Evolutionary conservation across 2,888 invertebrate genomes (phyloP).

Genomic region (Podabrus alpinus): DNA sequence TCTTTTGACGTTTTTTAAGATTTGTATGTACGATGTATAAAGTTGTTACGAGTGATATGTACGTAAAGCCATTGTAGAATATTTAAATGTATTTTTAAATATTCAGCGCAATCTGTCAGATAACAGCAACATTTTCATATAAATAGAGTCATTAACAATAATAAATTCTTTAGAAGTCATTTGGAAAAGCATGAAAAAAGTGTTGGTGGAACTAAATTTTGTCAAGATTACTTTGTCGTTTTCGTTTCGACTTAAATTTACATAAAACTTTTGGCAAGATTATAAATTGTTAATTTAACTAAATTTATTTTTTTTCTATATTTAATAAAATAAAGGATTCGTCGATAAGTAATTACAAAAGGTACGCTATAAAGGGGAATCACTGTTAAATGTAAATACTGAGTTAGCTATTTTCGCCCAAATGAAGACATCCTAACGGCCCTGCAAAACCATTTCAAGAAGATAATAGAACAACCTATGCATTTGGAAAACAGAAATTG

Average conservation of each 20-base stretch:
- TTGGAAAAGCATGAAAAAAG: background rate
- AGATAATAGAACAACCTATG: background rate
- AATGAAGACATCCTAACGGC: background rate
- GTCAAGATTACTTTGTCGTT: background rate
- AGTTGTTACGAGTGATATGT: background rate
- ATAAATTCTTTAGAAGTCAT: background rate
- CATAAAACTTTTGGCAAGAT: background rate
- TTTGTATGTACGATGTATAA: background rate
- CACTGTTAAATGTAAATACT: background rate
- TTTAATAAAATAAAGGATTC: background rate
- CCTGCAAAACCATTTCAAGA: background rate
- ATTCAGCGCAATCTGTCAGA: background rate
- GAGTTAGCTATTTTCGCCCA: background rate
- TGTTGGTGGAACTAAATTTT: background rate
- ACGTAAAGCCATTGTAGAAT: background rate
- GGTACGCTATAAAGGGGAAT: background rate
- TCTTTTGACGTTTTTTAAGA: background rate
- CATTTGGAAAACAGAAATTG: background rate
- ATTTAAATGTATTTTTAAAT: background rate
- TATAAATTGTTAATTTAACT: background rate
- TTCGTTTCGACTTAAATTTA: background rate
- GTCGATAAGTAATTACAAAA: background rate
- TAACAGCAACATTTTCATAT: background rate
- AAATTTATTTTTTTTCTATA: background rate
- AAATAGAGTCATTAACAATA: background rate